Evolutionary conservation across 2,797 vertebrate species (phyloP).

Genomic region (Takifugu ocellatus): DNA sequence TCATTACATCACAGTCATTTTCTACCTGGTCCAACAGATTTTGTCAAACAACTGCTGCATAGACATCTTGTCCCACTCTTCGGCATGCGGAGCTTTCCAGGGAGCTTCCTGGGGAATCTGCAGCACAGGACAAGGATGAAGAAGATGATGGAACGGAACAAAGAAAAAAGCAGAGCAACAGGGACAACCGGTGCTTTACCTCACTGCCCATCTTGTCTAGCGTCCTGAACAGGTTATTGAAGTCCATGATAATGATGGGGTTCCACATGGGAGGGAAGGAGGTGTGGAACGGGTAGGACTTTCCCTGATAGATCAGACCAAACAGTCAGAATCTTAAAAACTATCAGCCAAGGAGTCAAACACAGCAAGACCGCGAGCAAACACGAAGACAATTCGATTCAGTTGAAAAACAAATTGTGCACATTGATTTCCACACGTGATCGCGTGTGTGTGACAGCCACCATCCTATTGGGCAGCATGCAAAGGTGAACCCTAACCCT

Average conservation of each 20-base stretch:
- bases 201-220: slow-evolving; percentile 94
- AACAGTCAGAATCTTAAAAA: too few relatives aligned
- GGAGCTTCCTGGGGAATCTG: slow-evolving; percentile 95
- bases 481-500: too few relatives aligned
- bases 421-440: too few relatives aligned
- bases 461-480: too few relatives aligned
- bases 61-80: slow-evolving; percentile 94
- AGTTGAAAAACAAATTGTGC: too few relatives aligned
- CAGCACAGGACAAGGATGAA: not conserved
- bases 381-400: too few relatives aligned
- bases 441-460: too few relatives aligned
- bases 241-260: slow-evolving; percentile 86
- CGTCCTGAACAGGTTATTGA: slow-evolving; percentile 92
- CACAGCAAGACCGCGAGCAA: too few relatives aligned
- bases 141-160: not conserved
- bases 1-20: too few relatives aligned
- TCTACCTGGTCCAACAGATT: slow-evolving; percentile 91
- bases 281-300: slow-evolving; percentile 86
- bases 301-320: slow-evolving; percentile 75
- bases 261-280: slow-evolving; percentile 89
- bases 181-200: slow-evolving; percentile 62
- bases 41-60: slow-evolving; percentile 90
- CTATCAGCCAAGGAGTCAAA: too few relatives aligned
- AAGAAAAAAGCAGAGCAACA: fast-evolving
- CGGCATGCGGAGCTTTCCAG: slow-evolving; percentile 90